These are phyloP conservation scores for Tonatia bakeri DNA, from an alignment of 2,113 vertebrate genomes.

Conservation along the genomic window DNA sequence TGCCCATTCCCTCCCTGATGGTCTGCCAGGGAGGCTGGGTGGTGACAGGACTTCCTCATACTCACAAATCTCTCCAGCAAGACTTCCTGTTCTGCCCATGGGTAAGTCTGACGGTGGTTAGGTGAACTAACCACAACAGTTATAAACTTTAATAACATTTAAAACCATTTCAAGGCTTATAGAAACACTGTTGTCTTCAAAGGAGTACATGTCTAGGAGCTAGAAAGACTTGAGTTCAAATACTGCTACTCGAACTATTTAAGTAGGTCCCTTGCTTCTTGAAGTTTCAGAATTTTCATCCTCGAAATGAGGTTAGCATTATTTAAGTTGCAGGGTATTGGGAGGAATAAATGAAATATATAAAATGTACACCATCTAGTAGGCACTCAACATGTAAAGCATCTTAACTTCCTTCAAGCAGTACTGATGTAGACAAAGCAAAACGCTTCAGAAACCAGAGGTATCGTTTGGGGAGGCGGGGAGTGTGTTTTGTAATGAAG, in stretches of 20 bases:
- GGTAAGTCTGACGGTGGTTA: not conserved
- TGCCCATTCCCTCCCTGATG: not conserved
- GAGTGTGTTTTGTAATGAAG: not conserved
- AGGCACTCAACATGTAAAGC: not conserved
- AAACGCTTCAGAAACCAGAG: not conserved
- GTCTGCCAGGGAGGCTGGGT: not conserved
- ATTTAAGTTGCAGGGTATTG: not conserved
- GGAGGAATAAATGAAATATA: slow-evolving; percentile 13
- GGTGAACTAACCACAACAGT: not conserved
- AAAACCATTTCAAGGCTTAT: not conserved
- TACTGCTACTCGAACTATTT: not conserved
- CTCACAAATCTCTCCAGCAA: not conserved
- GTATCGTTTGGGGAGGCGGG: not conserved
- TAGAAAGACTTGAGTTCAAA: not conserved
- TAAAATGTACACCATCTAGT: not conserved
- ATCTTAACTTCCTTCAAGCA: not conserved
- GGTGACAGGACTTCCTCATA: not conserved
- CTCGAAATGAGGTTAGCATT: not conserved
- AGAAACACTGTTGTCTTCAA: not conserved
- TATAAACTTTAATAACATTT: not conserved
- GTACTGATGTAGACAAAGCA: not conserved
- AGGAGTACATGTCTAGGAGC: not conserved
- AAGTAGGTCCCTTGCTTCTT: not conserved
- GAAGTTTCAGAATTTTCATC: not conserved
- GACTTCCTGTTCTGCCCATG: not conserved